Evolutionary conservation across 2,888 invertebrate genomes (phyloP).

Genomic region (Chrysolina americana): DNA sequence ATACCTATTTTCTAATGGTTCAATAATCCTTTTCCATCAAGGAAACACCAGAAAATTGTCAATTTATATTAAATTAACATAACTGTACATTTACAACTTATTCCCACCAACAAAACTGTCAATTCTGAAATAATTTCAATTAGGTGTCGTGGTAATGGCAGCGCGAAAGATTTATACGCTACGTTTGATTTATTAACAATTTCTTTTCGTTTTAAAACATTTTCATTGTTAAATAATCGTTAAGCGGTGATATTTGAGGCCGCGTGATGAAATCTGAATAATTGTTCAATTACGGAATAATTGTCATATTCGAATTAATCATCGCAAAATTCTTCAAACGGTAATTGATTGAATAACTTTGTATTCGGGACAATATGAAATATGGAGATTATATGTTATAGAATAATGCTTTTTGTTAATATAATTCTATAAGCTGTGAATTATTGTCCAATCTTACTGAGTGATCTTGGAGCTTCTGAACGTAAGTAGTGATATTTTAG

Average conservation of each 20-base stretch:
- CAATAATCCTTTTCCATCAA: conserved; percentile 2
- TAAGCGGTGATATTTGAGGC: neutral
- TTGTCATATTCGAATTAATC: conserved; percentile 27
- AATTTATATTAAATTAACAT: conserved; percentile 1
- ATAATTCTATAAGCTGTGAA: too few species aligned
- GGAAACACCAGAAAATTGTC: neutral
- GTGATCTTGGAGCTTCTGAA: too few species aligned
- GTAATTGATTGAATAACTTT: conserved; percentile 13
- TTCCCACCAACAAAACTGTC: neutral
- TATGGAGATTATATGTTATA: neutral
- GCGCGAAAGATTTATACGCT: neutral
- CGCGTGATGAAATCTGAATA: conserved; percentile 10
- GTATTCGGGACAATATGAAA: neutral
- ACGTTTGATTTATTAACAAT: neutral
- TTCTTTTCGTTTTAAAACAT: neutral
- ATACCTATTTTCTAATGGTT: neutral
- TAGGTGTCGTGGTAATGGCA: neutral
- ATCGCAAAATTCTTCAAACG: neutral
- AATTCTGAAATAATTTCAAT: neutral
- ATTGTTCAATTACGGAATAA: conserved; percentile 26
- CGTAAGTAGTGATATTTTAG: too few species aligned
- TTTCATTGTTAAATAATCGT: conserved; percentile 1
- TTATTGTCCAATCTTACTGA: too few species aligned
- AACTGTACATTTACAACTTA: neutral
- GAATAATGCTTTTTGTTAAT: too few species aligned